These are phyloP conservation scores for Lates japonicus DNA, from an alignment of 2,797 vertebrate species.

Conservation along the genomic window DNA sequence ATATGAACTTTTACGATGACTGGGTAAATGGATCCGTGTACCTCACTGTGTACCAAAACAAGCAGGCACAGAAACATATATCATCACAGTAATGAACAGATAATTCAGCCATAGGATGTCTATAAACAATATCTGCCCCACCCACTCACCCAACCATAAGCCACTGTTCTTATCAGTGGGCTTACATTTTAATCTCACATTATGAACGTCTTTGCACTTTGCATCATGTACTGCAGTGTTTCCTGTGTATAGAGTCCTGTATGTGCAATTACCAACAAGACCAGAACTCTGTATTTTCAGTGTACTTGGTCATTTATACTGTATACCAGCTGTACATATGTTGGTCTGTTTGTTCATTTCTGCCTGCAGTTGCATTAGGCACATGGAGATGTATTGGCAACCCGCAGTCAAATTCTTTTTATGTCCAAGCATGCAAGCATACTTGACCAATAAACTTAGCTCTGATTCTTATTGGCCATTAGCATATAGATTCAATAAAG, in stretches of 20 bases:
- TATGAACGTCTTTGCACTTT: conserved; percentile 24
- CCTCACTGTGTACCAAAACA: conserved; percentile 10
- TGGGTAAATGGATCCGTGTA: conserved; percentile 13
- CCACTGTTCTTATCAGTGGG: not conserved
- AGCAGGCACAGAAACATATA: not conserved
- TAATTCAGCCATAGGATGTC: conserved; percentile 5
- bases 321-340: no score
- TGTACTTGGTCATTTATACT: not conserved
- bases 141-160: not conserved
- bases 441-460: not conserved
- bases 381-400: not conserved
- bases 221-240: not conserved
- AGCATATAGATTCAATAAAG: not conserved
- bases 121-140: conserved; percentile 18
- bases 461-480: not conserved
- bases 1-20: not conserved
- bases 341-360: no score
- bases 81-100: conserved; percentile 22
- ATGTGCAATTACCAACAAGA: not conserved
- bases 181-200: conserved; percentile 3
- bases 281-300: not conserved
- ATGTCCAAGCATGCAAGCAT: not conserved
- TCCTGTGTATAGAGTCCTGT: conserved; percentile 28
- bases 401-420: not conserved
- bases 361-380: no score